Evolutionary conservation across 1,140 invertebrate species (phyloP), one percentile per base, ranked within the genome.

Genomic region (Temnothorax nylanderi): DNA sequence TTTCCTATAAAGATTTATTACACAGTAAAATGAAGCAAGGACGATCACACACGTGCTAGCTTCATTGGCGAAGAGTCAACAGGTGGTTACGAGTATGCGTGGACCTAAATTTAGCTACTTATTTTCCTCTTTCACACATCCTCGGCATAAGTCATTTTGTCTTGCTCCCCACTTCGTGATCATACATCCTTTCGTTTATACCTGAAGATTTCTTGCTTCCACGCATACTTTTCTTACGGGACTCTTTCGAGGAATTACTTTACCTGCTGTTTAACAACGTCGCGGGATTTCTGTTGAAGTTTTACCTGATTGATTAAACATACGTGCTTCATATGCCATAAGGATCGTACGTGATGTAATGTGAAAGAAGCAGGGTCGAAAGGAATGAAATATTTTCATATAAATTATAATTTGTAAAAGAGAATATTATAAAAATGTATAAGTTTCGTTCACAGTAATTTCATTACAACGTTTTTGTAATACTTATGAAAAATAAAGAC

Each of bases 101-200:
- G 65, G 65, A 60, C 77, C 72, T 88, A 90, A 90, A 90, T 90
- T 90, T 88, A 91, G 87, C 74, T 87, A 67, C 60, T 77, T 85
- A 49, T 58, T 86, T 85, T 82, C 47, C 85, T 82, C 51, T 13
- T 60, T 76, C 32, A 60, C 56, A 60, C 37, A 41, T 76, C 51
- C 21, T 51, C 64, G 62, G 47, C 62, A 44, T 84, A 74, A 44
- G 41, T 58, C 54, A 86, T 75, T 89, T 89, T 80, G 51, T 82
- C 65, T 65, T 56, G 37, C 51, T 76, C 51, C 44, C 51, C 13
- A 60, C 26, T 7, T 44, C 58, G 37, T 37, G 18, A 51, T 82
- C 18, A 34, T n/a, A 41, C 84, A 37, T 74, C 18, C 32, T 49
- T 85, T 58, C 51, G 7, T 78, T 65, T 81, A 84, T 75, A 56